Percentiles rank a stretch among this genome's conserved stretches.
These are phyloP conservation scores for Hypena proboscidalis DNA, from an alignment of 2,888 invertebrate species.

Conservation along the genomic window DNA sequence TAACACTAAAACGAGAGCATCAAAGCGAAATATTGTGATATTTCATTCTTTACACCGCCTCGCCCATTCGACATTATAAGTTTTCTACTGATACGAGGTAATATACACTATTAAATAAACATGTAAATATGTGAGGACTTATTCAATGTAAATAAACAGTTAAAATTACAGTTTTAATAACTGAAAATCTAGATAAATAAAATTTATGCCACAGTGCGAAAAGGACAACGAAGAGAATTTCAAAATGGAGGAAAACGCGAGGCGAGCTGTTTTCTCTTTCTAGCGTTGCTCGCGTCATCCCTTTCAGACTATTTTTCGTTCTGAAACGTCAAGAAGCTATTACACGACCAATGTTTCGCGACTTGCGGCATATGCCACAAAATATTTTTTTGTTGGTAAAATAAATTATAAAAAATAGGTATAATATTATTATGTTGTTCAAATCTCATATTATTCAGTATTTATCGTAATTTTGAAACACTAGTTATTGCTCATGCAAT, in stretches of 20 bases:
- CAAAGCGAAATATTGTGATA: constrained; percentile 42
- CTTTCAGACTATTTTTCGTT: constrained; percentile 25
- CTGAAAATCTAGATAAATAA: constrained; percentile 47
- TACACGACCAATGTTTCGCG: too few relatives aligned
- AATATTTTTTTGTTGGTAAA: too few relatives aligned
- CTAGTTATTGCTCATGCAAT: too few relatives aligned
- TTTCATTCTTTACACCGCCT: constrained; percentile 48
- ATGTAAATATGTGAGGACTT: neutral
- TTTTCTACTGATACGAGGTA: constrained; percentile 3
- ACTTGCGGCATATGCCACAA: too few relatives aligned
- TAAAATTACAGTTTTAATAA: constrained; percentile 45
- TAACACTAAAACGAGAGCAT: constrained; percentile 35
- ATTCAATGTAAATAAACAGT: constrained; percentile 31
- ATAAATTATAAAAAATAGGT: too few relatives aligned
- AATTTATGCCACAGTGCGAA: constrained; percentile 64
- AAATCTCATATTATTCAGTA: too few relatives aligned
- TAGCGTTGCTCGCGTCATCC: constrained; percentile 30
- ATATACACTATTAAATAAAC: neutral
- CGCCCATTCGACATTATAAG: constrained; percentile 63
- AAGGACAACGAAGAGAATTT: constrained; percentile 79
- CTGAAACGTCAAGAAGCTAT: constrained; percentile 24
- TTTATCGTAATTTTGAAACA: too few relatives aligned
- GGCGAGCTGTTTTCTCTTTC: constrained; percentile 34
- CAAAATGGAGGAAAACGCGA: constrained; percentile 43
- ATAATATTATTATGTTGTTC: too few relatives aligned